Evolutionary conservation across 2,113 vertebrate genomes (phyloP), one percentile per base, ranked within the genome.

Genomic region (Cinclus cinclus): DNA sequence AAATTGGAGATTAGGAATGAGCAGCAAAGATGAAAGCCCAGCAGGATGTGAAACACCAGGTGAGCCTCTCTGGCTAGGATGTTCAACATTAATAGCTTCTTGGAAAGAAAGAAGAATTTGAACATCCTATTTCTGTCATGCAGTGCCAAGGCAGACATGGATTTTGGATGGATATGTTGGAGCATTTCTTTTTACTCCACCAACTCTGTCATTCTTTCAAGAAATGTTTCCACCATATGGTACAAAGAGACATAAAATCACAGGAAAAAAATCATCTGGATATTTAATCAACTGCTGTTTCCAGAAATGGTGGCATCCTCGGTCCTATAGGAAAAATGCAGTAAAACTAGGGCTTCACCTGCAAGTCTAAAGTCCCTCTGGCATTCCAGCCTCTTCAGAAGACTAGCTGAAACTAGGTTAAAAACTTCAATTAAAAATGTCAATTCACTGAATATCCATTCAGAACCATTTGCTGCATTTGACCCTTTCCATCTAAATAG

Each of bases 221-320:
- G 35, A 81, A 93, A 96, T 93, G 49, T 71, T 96, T 96, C 76
- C 18, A 93, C 92, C 92, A 92, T 81, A 96, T 86, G 83, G 89
- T 33, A 86, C 46, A 92, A 91, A 39, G 33, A 78, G 60, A 82
- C 73, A 82, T 15, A 91, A 81, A 96, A 83, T 75, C 62, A 64
- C 59, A 91, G 65, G 80, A 87, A 53, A 90, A 80, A 71, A 79
- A 53, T 73, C 70, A 95, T 95, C 90, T 93, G 92, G 80, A 82
- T 95, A 89, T 93, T 93, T 73, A 90, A 58, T 92, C 59, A 91
- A 64, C 42, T 62, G n/a, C 65, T 73, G 46, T 35, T 94, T 87
- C 85, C 90, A 95, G 68, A 86, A 90, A 67, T 59, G 25, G 71
- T 62, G 81, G 67, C 52, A 59, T 60, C 20, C 44, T 62, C 77